Evolutionary conservation across 1,140 invertebrate species (phyloP), one percentile per base, ranked within the genome.

Genomic region (Helicoverpa zea): DNA sequence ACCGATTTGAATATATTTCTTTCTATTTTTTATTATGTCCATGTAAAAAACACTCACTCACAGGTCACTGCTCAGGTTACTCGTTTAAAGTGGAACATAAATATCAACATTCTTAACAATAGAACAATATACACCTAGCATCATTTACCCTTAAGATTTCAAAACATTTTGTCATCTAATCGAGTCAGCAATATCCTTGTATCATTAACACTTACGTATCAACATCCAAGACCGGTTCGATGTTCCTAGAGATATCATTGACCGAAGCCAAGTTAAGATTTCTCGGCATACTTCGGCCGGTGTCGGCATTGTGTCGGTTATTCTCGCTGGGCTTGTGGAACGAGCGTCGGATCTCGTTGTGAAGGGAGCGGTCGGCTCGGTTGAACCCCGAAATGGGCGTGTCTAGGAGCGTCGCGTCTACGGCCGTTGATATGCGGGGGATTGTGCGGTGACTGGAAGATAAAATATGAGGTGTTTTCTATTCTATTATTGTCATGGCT

Each of bases 361-460:
- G 78, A 29, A 92, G 84, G 35, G 88, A 84, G 11, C 90, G 89
- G 43, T 89, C 90, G 10, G 82, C 86, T 73, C 91, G 89, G 43
- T 78, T 82, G 74, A 91, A 88, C 72, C 86, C 80, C 13, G 83
- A 75, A 47, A 85, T 79, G 49, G 83, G 84, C 61, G 70, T 59
- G 63, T 90, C 91, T 30, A 89, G 73, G n/a, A 84, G 76, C 0
- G 83, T 80, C 47, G 92, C 84, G 61, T 93, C 94, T 75, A 90
- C 82, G 2, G 91, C 91, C 9, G 91, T 91, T 35, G 94, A 90
- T 56, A 95, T 94, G 14, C 94, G 92, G 7, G 94, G 94, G 52
- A 95, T 95, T 1, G 94, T 95, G 70, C 94, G 87, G 83, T 95
- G 94, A 10, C 93, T 95, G 85, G 11, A 87, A 64, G 7, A 23